phyloP scores from a whole-genome alignment of 2,113 vertebrate species.

The Verasper variegatus region DNA sequence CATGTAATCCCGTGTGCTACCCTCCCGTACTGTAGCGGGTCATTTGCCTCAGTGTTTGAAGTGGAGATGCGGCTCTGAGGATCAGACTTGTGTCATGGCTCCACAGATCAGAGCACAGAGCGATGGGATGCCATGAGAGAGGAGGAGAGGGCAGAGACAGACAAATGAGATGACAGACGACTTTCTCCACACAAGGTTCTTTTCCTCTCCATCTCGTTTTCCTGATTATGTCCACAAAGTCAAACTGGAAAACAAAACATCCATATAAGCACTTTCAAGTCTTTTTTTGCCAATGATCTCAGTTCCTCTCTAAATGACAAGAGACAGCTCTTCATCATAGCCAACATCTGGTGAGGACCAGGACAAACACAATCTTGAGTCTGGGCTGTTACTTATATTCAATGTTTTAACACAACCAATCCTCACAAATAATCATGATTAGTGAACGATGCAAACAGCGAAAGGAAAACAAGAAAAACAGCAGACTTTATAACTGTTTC shows the following conservation, averaged over 20 bases:
- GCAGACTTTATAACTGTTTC: too few relatives aligned
- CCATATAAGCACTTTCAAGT: background rate
- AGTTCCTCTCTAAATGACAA: background rate
- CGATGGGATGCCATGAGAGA: slow-evolving; percentile 44
- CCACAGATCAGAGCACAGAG: slow-evolving; percentile 65
- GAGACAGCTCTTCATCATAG: slow-evolving; percentile 5
- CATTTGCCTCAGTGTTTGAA: slow-evolving; percentile 67
- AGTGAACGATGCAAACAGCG: too few relatives aligned
- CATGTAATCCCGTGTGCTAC: slow-evolving; percentile 32
- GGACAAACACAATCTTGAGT: background rate
- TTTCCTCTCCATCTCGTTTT: background rate
- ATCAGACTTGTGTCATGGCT: slow-evolving; percentile 59
- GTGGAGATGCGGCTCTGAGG: slow-evolving; percentile 61
- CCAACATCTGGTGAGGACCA: slow-evolving; percentile 7
- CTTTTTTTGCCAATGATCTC: too few relatives aligned
- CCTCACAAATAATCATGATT: too few relatives aligned
- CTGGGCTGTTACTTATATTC: background rate
- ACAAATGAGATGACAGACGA: slow-evolving; percentile 57
- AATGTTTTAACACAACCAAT: background rate
- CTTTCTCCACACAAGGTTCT: slow-evolving; percentile 13
- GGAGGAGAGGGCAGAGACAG: slow-evolving; percentile 51
- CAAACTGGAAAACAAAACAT: background rate
- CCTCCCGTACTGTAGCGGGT: slow-evolving; percentile 44
- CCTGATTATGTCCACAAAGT: background rate
- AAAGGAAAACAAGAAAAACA: too few relatives aligned